Base-by-base conservation (phyloP, 2,797 vertebrate species). In the Pseudocheirus occidentalis region DNA sequence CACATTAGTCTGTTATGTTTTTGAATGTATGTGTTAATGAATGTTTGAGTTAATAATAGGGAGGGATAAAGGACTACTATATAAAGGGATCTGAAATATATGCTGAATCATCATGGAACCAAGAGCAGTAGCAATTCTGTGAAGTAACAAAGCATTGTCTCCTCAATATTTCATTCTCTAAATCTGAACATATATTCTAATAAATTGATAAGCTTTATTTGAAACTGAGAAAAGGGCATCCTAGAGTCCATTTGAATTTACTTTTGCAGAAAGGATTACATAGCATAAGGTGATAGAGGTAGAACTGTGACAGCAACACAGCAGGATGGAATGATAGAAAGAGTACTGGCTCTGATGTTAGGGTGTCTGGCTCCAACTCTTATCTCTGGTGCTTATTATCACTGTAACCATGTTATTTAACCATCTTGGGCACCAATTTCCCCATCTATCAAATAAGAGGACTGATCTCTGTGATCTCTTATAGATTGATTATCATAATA, bases 21-120 rank as follows among this genome's bases (percentile, higher is more conserved):
- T 90, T 59, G 46, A 97, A n/a, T 87, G 40, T n/a, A 34, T 95
- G 95, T 97, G 96, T 92, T 98, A 98, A 98, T 97, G 95, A 98
- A 29, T 27, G 96, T 96, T 53, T 97, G 94, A 87, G 91, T 90
- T 93, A 97, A 94, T 91, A 96, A 94, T 95, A 96, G 89, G 95
- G 0, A 95, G 5, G 96, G 87, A 94, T 96, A 95, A 96, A 95
- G 34, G 95, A 96, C 92, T 93, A 96, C 92, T 93, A 29, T 90
- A 46, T 96, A 97, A 96, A 55, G 94, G 95, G 14, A 18, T 95
- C 93, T 93, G 87, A 97, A 93, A 29, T 94, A 96, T 73, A 95
- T 96, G 58, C 94, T 97, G 96, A 97, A 90, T 98, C 97, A 97
- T 46, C 93, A 92, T 92, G 92, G 91, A 94, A 95, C 11, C 95